phyloP scores from a whole-genome alignment of 2,113 vertebrate genomes.

The Phyllostomus discolor region DNA sequence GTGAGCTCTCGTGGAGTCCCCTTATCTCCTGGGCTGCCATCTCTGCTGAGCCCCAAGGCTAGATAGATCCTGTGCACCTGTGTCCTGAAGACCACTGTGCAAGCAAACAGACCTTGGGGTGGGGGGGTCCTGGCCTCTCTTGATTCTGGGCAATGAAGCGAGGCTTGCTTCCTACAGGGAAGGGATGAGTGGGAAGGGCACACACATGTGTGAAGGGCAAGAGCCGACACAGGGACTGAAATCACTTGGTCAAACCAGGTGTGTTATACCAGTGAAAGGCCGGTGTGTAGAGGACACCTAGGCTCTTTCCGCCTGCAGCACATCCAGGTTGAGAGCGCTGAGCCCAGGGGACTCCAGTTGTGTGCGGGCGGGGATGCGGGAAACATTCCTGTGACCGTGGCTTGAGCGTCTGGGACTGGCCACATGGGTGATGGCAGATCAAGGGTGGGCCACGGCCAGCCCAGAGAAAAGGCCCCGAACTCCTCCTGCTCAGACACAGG shows the following conservation, averaged over 20 bases:
- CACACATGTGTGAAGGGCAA: not conserved
- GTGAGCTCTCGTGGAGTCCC: not conserved
- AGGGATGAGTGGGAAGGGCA: not conserved
- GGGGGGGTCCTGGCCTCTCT: not conserved
- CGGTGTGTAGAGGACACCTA: not conserved
- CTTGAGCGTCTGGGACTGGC: not conserved
- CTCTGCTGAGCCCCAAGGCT: not conserved
- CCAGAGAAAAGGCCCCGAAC: not conserved
- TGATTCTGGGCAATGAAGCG: not conserved
- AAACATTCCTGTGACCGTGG: not conserved
- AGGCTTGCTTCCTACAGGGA: not conserved
- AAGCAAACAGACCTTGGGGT: not conserved
- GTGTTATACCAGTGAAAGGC: not conserved
- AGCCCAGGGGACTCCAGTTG: not conserved
- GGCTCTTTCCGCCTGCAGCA: not conserved
- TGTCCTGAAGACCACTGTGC: not conserved
- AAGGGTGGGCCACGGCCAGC: not conserved
- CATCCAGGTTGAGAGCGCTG: not conserved
- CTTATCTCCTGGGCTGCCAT: not conserved
- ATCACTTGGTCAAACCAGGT: not conserved
- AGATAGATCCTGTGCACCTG: not conserved
- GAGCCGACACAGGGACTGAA: not conserved
- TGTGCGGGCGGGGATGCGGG: not conserved
- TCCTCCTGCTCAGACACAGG: not conserved
- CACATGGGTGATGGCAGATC: not conserved